Evolutionary conservation across 2,888 invertebrate genomes (phyloP), one percentile per base, ranked within the genome.

Genomic region (Folsomia candida): DNA sequence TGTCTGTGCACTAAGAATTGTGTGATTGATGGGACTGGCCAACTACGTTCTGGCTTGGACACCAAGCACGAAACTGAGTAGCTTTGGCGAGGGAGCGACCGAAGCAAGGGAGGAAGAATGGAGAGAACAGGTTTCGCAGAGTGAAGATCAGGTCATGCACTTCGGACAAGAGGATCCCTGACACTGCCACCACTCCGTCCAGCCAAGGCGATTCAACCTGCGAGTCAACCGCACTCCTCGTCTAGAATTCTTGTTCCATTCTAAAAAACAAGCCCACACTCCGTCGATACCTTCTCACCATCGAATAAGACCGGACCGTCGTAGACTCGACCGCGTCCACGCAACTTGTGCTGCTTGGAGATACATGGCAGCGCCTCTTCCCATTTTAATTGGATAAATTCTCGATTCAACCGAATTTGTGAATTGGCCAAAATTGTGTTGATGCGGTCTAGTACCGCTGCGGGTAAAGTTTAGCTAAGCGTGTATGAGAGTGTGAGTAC

Each of bases 121-220:
- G 22, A 60, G 25, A 60, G 60, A 60, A 26, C 51, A 22, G 26
- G 22, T 64, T 28, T 26, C 4, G 25, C 26, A 28, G 66, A 66
- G 64, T 18, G 51, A 64, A n/a, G 62, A n/a, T 64, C 47, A 64
- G 73, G 73, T 73, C 70, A 73, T 70, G 73, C 73, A 73, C 73
- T 73, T 70, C 70, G 70, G 68, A 57, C 73, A 68, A 73, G 64
- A 27, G 64, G 60, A 70, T 70, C 68, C 66, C 65, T 73, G 70
- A 70, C 69, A 69, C 72, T 72, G 69, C 69, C 67, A 58, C 64
- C 22, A 73, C 70, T 73, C 69, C 67, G 68, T 70, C 65, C 73
- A 70, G 60, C 62, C 47, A 65, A 64, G 22, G 59, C 59, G 59
- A 25, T 24, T 59, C 14, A 59, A 18, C 26, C 25, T 59, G 11